phyloP scores from a whole-genome alignment of 2,888 invertebrate genomes.

The Troilus luridus region DNA sequence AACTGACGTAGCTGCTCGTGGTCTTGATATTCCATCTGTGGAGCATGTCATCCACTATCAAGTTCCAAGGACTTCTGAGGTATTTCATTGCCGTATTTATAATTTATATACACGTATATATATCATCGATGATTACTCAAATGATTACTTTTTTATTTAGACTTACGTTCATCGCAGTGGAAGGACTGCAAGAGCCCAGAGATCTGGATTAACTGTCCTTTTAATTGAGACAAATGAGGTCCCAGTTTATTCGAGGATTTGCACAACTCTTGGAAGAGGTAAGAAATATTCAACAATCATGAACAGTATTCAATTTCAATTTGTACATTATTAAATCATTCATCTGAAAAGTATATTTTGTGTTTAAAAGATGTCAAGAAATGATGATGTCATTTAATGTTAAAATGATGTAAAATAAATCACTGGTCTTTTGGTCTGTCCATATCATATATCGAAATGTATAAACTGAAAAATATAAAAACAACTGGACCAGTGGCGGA shows the following conservation, averaged over 20 bases:
- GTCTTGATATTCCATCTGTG: conserved; percentile 93
- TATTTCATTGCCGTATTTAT: conserved; percentile 66
- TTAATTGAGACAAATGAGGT: conserved; percentile 92
- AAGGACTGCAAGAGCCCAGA: conserved; percentile 91
- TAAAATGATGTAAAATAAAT: no score
- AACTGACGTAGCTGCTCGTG: conserved; percentile 96
- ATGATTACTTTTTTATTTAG: conserved; percentile 69
- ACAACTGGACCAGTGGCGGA: no score
- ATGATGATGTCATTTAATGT: no score
- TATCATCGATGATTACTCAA: neutral
- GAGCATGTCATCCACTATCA: conserved; percentile 98
- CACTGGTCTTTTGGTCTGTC: no score
- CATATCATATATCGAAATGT: no score
- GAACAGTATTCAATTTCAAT: no score
- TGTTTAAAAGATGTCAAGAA: neutral
- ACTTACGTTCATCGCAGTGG: conserved; percentile 98
- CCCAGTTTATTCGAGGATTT: conserved; percentile 83
- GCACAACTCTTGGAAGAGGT: conserved; percentile 89
- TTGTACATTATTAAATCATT: no score
- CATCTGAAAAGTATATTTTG: no score
- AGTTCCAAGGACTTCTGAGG: conserved; percentile 94
- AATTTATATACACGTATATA: neutral
- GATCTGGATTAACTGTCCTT: conserved; percentile 91
- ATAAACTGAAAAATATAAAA: no score
- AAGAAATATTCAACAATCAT: conserved; percentile 61